Evolutionary conservation across 2,797 vertebrate species (phyloP).

Genomic region (Neosalanx taihuensis): DNA sequence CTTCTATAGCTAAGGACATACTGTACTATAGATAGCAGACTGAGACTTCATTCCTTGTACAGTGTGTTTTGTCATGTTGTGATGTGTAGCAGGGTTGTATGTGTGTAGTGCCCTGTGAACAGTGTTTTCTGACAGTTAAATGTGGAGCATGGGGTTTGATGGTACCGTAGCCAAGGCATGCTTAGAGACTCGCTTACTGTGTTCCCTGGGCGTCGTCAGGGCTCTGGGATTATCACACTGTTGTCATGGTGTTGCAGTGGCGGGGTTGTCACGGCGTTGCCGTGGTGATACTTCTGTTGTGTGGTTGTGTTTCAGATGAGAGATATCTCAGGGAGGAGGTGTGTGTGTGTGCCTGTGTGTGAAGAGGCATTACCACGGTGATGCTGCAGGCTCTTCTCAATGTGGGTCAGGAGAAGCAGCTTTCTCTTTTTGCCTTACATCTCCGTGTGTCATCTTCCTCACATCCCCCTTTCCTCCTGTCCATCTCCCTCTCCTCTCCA

Average conservation of each 20-base stretch:
- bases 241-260: slow-evolving; percentile 64
- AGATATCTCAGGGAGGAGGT: background rate
- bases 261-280: slow-evolving; percentile 51
- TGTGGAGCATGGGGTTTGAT: slow-evolving; percentile 37
- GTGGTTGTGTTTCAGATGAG: slow-evolving; percentile 44
- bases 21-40: slow-evolving; percentile 31
- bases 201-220: slow-evolving; percentile 32
- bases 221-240: slow-evolving; percentile 65
- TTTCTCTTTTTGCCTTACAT: slow-evolving; percentile 50
- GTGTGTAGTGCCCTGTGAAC: background rate
- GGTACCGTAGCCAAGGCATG: slow-evolving; percentile 22
- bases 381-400: slow-evolving; percentile 74
- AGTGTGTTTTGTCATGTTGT: slow-evolving; percentile 6
- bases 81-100: background rate
- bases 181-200: slow-evolving; percentile 30
- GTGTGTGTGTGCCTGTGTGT: slow-evolving; percentile 30
- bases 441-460: slow-evolving; percentile 15
- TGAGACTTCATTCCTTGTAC: background rate
- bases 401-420: slow-evolving; percentile 77
- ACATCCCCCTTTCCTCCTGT: slow-evolving; percentile 2
- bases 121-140: slow-evolving; percentile 16
- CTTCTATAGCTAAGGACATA: slow-evolving; percentile 35
- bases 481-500: slow-evolving; percentile 10
- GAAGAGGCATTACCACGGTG: slow-evolving; percentile 64
- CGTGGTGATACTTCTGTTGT: slow-evolving; percentile 46